These are phyloP conservation scores for Drosophila pallidifrons DNA, from an alignment of 1,140 invertebrate genomes.

Conservation along the genomic window DNA sequence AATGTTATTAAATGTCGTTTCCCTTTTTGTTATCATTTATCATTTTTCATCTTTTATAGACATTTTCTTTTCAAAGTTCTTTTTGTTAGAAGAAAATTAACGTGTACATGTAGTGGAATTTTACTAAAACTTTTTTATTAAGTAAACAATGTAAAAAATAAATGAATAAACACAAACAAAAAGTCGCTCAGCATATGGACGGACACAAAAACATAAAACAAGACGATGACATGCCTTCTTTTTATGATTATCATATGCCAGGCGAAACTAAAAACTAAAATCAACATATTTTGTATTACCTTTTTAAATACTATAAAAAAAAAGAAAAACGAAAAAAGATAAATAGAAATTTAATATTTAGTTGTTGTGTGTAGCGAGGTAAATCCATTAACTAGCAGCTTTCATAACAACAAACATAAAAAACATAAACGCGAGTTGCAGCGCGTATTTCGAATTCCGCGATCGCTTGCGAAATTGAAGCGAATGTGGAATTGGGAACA, in stretches of 20 bases:
- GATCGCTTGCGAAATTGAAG: background rate
- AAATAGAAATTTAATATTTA: constrained; percentile 44
- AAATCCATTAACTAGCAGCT: constrained; percentile 55
- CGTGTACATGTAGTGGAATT: constrained; percentile 43
- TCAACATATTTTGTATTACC: constrained; percentile 77
- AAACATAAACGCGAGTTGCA: background rate
- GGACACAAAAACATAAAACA: constrained; percentile 21
- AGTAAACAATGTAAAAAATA: constrained; percentile 28
- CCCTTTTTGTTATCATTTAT: background rate
- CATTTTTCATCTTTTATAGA: background rate
- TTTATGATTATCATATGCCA: constrained; percentile 62
- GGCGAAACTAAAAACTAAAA: constrained; percentile 45
- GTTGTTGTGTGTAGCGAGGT: constrained; percentile 46
- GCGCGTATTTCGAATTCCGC: background rate
- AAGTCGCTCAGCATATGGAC: constrained; percentile 8
- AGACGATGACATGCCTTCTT: constrained; percentile 55
- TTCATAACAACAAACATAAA: constrained; percentile 40
- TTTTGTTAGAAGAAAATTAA: constrained; percentile 33
- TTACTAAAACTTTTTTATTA: constrained; percentile 40
- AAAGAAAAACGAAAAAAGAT: constrained; percentile 3
- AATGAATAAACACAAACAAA: background rate
- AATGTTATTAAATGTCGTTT: constrained; percentile 42
- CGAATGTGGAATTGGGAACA: constrained; percentile 1
- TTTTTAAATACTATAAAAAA: constrained; percentile 62
- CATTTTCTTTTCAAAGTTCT: constrained; percentile 9